A percentile compares a stretch with the other conserved stretches of the same genome.
phyloP scores from a whole-genome alignment of 1,140 invertebrate genomes.

The Lasioglossum albipes region DNA sequence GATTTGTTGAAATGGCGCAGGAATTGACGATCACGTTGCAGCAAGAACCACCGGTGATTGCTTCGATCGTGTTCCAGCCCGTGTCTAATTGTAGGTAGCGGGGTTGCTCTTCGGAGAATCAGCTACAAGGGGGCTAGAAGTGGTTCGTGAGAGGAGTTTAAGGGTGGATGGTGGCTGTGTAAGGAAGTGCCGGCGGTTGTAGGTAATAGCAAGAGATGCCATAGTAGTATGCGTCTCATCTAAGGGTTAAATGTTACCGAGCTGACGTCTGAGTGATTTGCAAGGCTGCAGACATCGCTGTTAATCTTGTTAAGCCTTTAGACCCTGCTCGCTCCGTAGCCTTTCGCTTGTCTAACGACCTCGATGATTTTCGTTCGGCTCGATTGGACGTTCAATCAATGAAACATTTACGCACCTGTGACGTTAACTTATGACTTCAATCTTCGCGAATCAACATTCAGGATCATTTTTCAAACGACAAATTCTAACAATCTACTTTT shows the following conservation, averaged over 20 bases:
- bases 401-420: background rate
- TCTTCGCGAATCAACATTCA: background rate
- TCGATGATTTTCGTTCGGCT: background rate
- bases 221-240: background rate
- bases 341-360: background rate
- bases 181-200: background rate
- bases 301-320: slow-evolving; percentile 1
- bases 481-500: too few species aligned
- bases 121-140: background rate
- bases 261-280: background rate
- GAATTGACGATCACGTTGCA: background rate
- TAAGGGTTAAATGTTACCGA: background rate
- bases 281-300: background rate
- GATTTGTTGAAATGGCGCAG: background rate
- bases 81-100: background rate
- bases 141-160: slow-evolving; percentile 1
- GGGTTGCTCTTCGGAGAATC: background rate
- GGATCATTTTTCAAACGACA: background rate
- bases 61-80: background rate
- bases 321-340: background rate
- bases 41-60: background rate
- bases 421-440: background rate
- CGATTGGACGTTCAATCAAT: background rate
- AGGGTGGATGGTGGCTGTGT: background rate
- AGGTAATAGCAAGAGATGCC: background rate